Evolutionary conservation across 53 echinoderm and acorn worm genomes (phyloP).

Genomic region (Crossaster papposus): DNA sequence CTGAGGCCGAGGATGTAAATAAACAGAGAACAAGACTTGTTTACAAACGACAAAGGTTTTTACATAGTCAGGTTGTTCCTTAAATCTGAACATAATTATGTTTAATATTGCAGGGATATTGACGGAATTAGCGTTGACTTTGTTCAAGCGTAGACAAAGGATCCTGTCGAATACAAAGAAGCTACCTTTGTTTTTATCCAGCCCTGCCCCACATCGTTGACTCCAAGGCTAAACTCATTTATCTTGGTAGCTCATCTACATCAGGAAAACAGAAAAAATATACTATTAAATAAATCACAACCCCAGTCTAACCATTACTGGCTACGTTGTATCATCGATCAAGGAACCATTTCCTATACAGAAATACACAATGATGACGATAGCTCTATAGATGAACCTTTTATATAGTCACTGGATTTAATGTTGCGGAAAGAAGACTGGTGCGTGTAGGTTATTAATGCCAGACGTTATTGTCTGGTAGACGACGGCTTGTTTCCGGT

Average conservation of each 20-base stretch:
- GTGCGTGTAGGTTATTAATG: not conserved
- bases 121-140: not conserved
- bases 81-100: too few relatives aligned
- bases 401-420: not conserved
- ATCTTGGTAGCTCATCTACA: not conserved
- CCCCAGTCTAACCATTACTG: not conserved
- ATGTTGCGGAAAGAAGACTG: not conserved
- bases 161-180: not conserved
- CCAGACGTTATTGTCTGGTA: not conserved
- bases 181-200: not conserved
- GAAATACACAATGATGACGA: not conserved
- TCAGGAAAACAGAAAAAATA: not conserved
- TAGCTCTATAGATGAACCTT: not conserved
- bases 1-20: too few relatives aligned
- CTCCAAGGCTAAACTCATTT: not conserved
- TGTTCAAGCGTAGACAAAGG: not conserved
- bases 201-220: not conserved
- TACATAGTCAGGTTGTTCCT: too few relatives aligned
- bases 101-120: not conserved
- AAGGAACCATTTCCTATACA: not conserved
- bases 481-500: slow-evolving; percentile 8
- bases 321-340: not conserved
- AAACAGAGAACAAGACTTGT: too few relatives aligned
- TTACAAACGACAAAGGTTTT: too few relatives aligned
- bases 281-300: not conserved